Conservation (phyloP, 2,797 vertebrate species). For the Galagoides demidoff region DNA sequence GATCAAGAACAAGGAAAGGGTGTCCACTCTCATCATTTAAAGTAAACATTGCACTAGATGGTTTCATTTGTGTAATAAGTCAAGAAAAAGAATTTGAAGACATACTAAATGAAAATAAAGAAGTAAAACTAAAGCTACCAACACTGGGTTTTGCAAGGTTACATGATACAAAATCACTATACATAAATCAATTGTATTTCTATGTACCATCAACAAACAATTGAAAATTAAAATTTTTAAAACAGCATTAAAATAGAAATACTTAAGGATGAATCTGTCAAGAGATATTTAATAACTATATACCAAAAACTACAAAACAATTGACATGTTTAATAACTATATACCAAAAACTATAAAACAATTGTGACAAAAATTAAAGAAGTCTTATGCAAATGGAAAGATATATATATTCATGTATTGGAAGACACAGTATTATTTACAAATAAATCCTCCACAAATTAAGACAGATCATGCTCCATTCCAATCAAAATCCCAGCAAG, state of each 20-base stretch:
- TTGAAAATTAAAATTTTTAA: constrained; percentile 21
- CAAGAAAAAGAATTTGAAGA: constrained; percentile 5
- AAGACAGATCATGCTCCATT: neutral
- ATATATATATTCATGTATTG: neutral
- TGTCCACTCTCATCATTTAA: neutral
- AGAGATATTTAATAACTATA: neutral
- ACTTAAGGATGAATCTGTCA: constrained; percentile 5
- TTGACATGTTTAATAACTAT: neutral
- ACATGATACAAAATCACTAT: neutral
- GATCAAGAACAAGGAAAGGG: constrained; percentile 13
- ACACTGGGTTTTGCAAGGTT: constrained; percentile 12
- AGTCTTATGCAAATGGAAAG: neutral
- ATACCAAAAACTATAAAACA: neutral
- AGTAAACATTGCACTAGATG: neutral
- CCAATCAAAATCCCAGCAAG: neutral
- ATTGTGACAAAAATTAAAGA: constrained; percentile 7
- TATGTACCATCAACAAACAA: neutral
- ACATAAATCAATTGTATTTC: neutral
- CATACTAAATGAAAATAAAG: neutral
- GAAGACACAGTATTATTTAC: neutral
- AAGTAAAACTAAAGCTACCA: neutral
- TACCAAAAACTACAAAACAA: neutral
- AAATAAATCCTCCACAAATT: neutral
- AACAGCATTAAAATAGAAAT: neutral
- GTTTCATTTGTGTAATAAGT: neutral